These are phyloP conservation scores for Sitodiplosis mosellana DNA, from an alignment of 1,140 invertebrate species.

Conservation along the genomic window DNA sequence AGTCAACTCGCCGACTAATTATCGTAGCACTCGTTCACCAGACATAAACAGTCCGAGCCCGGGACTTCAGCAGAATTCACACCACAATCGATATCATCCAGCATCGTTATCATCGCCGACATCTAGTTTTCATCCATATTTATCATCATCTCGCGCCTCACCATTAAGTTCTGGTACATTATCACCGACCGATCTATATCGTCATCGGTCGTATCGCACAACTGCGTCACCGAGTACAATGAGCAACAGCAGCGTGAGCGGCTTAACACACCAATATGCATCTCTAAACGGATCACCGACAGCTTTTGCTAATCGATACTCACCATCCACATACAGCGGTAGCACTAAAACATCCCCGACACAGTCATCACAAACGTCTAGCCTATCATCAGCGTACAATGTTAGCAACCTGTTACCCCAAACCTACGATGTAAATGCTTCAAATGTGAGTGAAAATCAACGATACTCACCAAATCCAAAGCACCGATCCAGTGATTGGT, in stretches of 20 bases:
- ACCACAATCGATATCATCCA: background rate
- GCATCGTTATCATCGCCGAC: background rate
- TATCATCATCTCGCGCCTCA: conserved; percentile 1
- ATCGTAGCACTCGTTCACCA: background rate
- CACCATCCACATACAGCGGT: background rate
- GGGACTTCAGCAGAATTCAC: background rate
- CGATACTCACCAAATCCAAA: background rate
- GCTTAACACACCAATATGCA: background rate
- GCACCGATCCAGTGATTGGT: background rate
- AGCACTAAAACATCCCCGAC: too few species aligned
- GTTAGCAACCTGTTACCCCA: background rate
- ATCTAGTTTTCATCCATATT: conserved; percentile 2
- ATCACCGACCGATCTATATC: background rate
- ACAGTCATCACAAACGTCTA: background rate
- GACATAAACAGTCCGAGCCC: conserved; percentile 1
- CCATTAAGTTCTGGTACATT: background rate
- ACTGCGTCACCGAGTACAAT: background rate
- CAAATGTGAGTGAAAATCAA: background rate
- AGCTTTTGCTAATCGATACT: background rate
- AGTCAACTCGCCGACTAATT: background rate
- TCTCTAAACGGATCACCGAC: conserved; percentile 2
- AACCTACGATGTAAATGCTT: too few species aligned
- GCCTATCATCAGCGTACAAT: background rate
- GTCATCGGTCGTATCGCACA: background rate
- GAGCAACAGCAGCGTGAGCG: background rate